Evolutionary conservation across 2,113 vertebrate species (phyloP).

Genomic region (Bufo bufo): DNA sequence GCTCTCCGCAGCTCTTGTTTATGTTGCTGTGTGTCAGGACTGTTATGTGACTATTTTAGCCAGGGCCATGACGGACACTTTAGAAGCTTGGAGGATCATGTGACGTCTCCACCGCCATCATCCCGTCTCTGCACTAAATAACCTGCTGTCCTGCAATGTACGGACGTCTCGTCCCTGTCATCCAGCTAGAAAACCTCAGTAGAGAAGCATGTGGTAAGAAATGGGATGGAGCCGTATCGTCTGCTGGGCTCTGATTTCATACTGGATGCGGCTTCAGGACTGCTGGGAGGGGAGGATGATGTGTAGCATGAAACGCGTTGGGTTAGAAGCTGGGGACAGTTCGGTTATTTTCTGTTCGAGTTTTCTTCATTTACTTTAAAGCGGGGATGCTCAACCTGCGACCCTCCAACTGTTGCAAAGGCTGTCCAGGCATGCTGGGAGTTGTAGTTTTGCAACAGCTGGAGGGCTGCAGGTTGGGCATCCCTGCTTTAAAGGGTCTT

Average conservation of each 20-base stretch:
- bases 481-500: too few relatives aligned
- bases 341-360: too few relatives aligned
- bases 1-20: neutral
- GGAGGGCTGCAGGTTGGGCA: too few relatives aligned
- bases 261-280: neutral
- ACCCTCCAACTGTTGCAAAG: too few relatives aligned
- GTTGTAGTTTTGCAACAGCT: too few relatives aligned
- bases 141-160: neutral
- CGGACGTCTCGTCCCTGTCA: neutral
- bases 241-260: too few relatives aligned
- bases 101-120: neutral
- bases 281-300: neutral
- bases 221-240: neutral
- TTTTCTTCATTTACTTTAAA: too few relatives aligned
- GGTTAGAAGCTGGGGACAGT: neutral
- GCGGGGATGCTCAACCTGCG: too few relatives aligned
- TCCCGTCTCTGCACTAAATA: neutral
- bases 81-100: neutral
- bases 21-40: neutral
- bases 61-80: neutral
- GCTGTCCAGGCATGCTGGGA: too few relatives aligned
- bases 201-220: neutral
- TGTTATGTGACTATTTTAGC: neutral
- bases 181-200: neutral
- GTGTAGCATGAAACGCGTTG: neutral